Evolutionary conservation across 2,113 vertebrate species (phyloP).

Genomic region (Poecile atricapillus): DNA sequence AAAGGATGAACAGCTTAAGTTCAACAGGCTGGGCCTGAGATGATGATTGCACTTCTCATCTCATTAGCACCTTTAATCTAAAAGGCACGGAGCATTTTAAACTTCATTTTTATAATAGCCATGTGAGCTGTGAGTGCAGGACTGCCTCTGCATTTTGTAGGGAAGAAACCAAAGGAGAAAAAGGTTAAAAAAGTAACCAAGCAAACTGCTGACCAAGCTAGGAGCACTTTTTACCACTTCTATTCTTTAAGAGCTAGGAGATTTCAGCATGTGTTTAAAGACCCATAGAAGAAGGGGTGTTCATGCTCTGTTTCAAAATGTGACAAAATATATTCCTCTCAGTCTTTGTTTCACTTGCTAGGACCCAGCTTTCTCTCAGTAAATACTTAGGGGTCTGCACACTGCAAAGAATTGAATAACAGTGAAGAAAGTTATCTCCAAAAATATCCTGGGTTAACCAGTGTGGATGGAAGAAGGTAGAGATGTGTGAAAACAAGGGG

Average conservation of each 20-base stretch:
- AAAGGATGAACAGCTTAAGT: background rate
- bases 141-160: background rate
- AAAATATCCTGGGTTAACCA: background rate
- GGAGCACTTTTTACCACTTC: background rate
- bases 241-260: background rate
- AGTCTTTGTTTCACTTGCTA: background rate
- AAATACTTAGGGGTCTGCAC: background rate
- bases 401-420: background rate
- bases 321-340: background rate
- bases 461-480: too few species aligned
- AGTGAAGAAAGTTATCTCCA: background rate
- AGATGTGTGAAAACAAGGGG: background rate
- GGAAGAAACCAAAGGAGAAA: background rate
- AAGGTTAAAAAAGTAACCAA: background rate
- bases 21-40: background rate
- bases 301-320: background rate
- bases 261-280: background rate
- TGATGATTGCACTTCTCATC: background rate
- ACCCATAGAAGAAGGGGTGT: background rate
- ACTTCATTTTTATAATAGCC: background rate
- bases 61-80: slow-evolving; percentile 16
- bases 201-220: background rate
- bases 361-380: background rate
- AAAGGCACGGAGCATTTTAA: background rate
- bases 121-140: background rate